phyloP scores from a whole-genome alignment of 2,797 vertebrate genomes.

The Trichosurus vulpecula region DNA sequence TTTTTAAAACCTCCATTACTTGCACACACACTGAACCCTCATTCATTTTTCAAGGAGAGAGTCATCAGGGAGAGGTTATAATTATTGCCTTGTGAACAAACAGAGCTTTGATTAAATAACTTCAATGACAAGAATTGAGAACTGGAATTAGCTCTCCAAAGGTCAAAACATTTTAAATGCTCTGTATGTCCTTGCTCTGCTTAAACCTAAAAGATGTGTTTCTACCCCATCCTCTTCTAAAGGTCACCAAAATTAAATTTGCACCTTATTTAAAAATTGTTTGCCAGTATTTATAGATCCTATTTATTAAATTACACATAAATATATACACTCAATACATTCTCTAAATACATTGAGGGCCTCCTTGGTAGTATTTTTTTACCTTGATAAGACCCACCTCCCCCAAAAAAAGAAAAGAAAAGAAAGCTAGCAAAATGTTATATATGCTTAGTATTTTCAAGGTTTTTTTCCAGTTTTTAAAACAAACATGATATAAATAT shows the following conservation, averaged over 20 bases:
- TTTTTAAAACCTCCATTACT: conserved; percentile 64
- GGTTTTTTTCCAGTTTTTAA: conserved; percentile 69
- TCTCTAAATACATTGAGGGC: conserved; percentile 85
- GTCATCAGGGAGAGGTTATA: conserved; percentile 71
- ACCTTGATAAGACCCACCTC: conserved; percentile 72
- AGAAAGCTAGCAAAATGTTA: conserved; percentile 53
- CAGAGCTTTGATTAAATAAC: conserved; percentile 75
- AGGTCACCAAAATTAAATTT: conserved; percentile 86
- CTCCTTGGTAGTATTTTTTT: conserved; percentile 80
- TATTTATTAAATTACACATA: conserved; percentile 99
- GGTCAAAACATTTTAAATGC: conserved; percentile 80
- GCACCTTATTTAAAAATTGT: conserved; percentile 85
- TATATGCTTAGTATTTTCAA: conserved; percentile 82
- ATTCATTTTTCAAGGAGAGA: conserved; percentile 65
- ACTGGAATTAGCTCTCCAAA: conserved; percentile 40
- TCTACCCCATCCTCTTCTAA: conserved; percentile 87
- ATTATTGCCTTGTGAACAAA: conserved; percentile 80
- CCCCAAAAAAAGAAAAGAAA: neutral
- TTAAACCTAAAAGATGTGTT: conserved; percentile 79
- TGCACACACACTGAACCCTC: conserved; percentile 73
- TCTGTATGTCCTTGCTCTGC: conserved; percentile 80
- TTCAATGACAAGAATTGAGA: conserved; percentile 77
- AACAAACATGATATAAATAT: conserved; percentile 84
- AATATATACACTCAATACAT: conserved; percentile 95
- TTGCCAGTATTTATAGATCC: conserved; percentile 97